Base-by-base conservation (phyloP, 2,797 vertebrate species). In the Hemibagrus guttatus region DNA sequence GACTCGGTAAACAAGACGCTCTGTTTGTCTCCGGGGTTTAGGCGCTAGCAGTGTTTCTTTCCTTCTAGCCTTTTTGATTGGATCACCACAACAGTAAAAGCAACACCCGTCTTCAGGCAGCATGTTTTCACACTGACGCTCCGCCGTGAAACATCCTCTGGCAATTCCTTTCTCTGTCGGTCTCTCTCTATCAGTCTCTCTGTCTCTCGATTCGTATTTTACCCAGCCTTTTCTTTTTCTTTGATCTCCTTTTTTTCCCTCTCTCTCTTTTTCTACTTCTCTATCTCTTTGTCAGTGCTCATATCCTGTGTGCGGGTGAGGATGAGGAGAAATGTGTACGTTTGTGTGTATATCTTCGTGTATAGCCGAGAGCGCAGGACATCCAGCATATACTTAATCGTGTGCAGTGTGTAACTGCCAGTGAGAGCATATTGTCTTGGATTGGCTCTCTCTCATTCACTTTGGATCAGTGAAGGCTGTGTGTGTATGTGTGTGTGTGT, bases 391-490 rank as follows among this genome's bases (percentile, higher is more conserved):
- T 78, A 84, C 86, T 90, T 85, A 85, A 80, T 35, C 76, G 87
- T 91, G 83, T 88, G 87, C 89, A 71, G 83, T 85, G 88, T 89
- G 89, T 87, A 87, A 86, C 87, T 94, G 93, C 94, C 95, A 95
- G 88, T 75, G 88, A 86, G 90, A 94, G 89, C 94, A 95, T 94
- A 95, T 95, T 94, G 93, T 90, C 89, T 78, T 83, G 80, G 82
- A 91, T 90, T 93, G 94, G 93, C 93, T 91, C 69, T 90, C 87
- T 78, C 74, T 85, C 89, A 88, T 92, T 90, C 89, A 89, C 91
- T 88, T 91, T 91, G 85, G 87, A 88, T 88, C 82, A 76, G 42
- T 86, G 59, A 31, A 68, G 49, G 12, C 23, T 69, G 80, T 76
- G 80, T 59, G 85, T 64, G 69, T 87, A 84, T 90, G 86, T 69